Conservation (phyloP, 2,113 vertebrate genomes). For the human (Homo sapiens) region GRCh38 chr17:20573001-20573500, state of each 20-base stretch:
- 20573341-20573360: not conserved
- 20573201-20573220: not conserved
- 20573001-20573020: not conserved
- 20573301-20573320: not conserved
- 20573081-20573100: not conserved
- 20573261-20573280: fast-evolving
- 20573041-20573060: not conserved
- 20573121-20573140: not conserved
- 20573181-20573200: not conserved
- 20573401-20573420: fast-evolving
- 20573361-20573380: not conserved
- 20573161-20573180: not conserved
- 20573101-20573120: not conserved
- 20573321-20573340: no score
- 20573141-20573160: not conserved
- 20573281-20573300: not conserved
- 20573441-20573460: not conserved
- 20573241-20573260: not conserved
- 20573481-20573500: no score
- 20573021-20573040: fast-evolving
- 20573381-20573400: not conserved
- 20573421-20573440: not conserved
- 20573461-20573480: no score
- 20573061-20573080: not conserved
- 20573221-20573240: not conserved